Evolutionary conservation across 2,113 vertebrate genomes (phyloP), one percentile per base, ranked within the genome.

Genomic region (Grus americana): DNA sequence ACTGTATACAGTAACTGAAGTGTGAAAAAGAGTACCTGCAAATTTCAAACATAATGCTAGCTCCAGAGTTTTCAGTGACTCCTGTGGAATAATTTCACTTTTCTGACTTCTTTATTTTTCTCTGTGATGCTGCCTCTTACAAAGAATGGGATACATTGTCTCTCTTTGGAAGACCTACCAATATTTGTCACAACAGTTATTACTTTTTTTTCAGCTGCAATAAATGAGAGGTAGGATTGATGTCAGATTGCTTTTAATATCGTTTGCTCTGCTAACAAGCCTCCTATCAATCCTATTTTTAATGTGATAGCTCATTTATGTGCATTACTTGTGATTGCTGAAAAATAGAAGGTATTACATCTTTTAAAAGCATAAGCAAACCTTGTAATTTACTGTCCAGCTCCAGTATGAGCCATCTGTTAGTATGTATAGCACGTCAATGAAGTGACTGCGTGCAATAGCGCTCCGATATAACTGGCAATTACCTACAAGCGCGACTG

Each of bases 121-220:
- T 80, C 18, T 86, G 18, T 74, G 32, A 44, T 92, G 59, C 42
- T 78, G 27, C 30, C 11, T 84, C 21, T 84, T 67, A 71, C 40
- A 76, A 91, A 91, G 68, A 94, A 85, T 38, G 32, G 20, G 20
- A 75, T 87, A 91, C 49, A 62, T 42, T 90, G 29, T 88, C 79
- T 96, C 32, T 79, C 95, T 13, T 92, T 90, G 55, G 73, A 95
- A 50, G 24, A 71, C 44, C 54, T 57, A n/a, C 88, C 47, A 95
- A 30, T 93, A 62, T 89, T 93, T 95, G 73, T 93, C 93, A 94
- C 59, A 91, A 38, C 74, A 81, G 72, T 68, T 88, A 38, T 68
- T 93, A 78, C 72, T 83, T 76, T 88, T 89, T 94, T 97, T 88
- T 85, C 85, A 92, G 52, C 75, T 85, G 86, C 24, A 93, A 54